phyloP scores from a whole-genome alignment of 2,113 vertebrate genomes.

The Tachuris rubrigastra region DNA sequence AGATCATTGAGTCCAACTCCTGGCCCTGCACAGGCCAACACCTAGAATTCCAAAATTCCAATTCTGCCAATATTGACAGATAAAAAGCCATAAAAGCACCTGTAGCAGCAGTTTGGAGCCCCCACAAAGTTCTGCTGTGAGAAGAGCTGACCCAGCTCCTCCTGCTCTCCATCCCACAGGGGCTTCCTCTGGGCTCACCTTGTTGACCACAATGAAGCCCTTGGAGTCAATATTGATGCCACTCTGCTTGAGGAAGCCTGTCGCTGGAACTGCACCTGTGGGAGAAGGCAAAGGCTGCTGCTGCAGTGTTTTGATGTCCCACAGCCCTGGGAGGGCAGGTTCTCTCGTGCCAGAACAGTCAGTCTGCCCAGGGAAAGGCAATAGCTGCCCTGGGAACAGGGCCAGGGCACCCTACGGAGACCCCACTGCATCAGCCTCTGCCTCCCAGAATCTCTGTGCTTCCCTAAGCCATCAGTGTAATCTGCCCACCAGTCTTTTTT shows the following conservation, averaged over 20 bases:
- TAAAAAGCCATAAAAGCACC: not conserved
- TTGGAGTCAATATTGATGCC: conserved; percentile 90
- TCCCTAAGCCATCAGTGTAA: not conserved
- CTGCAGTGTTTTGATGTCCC: rapidly evolving
- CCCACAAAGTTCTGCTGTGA: not conserved
- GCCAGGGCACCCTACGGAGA: not conserved
- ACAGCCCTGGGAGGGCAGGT: not conserved
- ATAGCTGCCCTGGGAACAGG: not conserved
- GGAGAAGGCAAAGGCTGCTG: not conserved
- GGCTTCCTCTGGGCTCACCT: conserved; percentile 73
- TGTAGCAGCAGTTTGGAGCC: not conserved
- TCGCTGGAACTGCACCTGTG: conserved; percentile 88
- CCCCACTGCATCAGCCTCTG: not conserved
- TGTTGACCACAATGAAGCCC: conserved; percentile 94
- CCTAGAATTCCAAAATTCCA: not conserved
- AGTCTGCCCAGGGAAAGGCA: not conserved
- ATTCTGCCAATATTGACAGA: not conserved
- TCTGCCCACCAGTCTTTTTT: not conserved
- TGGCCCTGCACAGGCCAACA: not conserved
- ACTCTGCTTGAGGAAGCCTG: conserved; percentile 90
- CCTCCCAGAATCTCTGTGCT: not conserved
- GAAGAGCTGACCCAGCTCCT: not conserved
- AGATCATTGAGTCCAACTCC: not conserved
- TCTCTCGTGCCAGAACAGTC: not conserved
- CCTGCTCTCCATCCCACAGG: not conserved